Conservation (phyloP, 2,888 invertebrate species). For the Drosophila bunnanda region DNA sequence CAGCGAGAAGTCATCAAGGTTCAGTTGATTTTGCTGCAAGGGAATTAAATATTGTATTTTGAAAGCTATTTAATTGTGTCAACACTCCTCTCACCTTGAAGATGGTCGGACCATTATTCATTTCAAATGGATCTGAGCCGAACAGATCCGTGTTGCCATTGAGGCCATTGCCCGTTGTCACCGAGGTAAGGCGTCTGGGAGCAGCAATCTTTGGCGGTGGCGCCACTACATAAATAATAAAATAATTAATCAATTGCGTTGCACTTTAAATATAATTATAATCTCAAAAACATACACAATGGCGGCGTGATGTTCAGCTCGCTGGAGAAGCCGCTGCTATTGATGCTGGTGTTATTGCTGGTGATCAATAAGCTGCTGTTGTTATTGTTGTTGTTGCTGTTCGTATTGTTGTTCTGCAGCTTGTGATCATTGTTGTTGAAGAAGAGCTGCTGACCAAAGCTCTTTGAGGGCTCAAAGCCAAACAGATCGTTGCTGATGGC, state of each 20-base stretch:
- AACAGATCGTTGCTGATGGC: slow-evolving; percentile 83
- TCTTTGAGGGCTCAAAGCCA: slow-evolving; percentile 84
- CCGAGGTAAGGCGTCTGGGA: slow-evolving; percentile 85
- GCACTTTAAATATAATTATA: neutral
- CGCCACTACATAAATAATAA: slow-evolving; percentile 88
- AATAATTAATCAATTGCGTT: slow-evolving; percentile 2
- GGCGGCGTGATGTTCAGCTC: slow-evolving; percentile 87
- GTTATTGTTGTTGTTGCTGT: slow-evolving; percentile 48
- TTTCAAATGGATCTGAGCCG: slow-evolving; percentile 90
- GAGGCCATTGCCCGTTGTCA: slow-evolving; percentile 63
- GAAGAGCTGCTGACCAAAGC: slow-evolving; percentile 85
- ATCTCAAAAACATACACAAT: slow-evolving; percentile 87
- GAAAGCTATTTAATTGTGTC: too few species aligned
- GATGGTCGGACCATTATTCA: slow-evolving; percentile 80
- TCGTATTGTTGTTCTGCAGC: slow-evolving; percentile 72
- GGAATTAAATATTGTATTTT: too few species aligned
- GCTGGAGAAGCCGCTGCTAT: slow-evolving; percentile 83
- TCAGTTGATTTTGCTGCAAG: slow-evolving; percentile 87
- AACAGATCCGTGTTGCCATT: slow-evolving; percentile 89
- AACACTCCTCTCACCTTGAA: slow-evolving; percentile 77
- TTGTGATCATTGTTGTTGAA: slow-evolving; percentile 84
- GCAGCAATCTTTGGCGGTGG: slow-evolving; percentile 93
- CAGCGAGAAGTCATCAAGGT: slow-evolving; percentile 94
- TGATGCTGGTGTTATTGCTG: slow-evolving; percentile 73
- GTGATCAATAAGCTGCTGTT: slow-evolving; percentile 73